Evolutionary conservation across 2,888 invertebrate genomes (phyloP).

Genomic region (Cancer borealis): DNA sequence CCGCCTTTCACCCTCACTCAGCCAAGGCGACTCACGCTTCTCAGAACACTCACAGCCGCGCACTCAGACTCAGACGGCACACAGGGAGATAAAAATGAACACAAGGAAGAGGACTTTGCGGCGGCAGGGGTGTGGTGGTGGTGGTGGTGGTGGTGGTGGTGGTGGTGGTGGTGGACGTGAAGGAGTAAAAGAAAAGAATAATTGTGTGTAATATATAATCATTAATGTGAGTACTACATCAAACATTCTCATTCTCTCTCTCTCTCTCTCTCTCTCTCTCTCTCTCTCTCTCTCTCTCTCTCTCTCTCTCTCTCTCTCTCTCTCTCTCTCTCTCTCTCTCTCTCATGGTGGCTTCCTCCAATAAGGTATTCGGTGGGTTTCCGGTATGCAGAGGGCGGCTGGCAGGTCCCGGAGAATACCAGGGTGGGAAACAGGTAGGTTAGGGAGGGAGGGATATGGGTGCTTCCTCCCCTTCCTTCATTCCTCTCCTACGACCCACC

Average conservation of each 20-base stretch:
- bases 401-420: constrained; percentile 26
- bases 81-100: neutral
- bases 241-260: too few species aligned
- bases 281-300: constrained; percentile 33
- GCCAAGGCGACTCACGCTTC: neutral
- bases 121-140: neutral
- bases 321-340: constrained; percentile 40
- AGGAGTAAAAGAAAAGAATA: neutral
- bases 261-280: neutral
- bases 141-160: neutral
- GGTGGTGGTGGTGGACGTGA: neutral
- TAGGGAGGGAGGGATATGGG: neutral
- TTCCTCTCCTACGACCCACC: neutral
- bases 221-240: neutral
- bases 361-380: constrained; percentile 39
- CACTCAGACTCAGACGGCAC: neutral
- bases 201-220: neutral
- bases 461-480: neutral
- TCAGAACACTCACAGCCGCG: neutral
- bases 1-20: neutral
- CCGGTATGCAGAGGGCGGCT: constrained; percentile 43
- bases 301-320: constrained; percentile 40
- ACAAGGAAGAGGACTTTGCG: neutral
- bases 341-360: constrained; percentile 17
- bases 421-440: neutral